Evolutionary conservation across 2,797 vertebrate species (phyloP), one percentile per base, ranked within the genome.

Genomic region (Cyprinodon diabolis): DNA sequence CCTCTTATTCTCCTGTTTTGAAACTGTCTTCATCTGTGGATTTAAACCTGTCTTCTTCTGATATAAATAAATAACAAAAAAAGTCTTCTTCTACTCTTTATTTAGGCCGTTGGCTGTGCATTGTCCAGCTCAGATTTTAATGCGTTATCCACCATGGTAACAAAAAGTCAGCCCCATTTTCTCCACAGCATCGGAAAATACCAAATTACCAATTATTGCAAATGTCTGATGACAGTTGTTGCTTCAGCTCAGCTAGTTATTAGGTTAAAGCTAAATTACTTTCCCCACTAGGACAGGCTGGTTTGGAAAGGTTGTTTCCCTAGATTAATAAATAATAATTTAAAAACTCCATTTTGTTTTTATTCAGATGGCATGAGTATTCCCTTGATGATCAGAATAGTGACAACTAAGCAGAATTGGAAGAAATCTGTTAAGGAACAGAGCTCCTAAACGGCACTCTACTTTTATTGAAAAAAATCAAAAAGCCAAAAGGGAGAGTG

Each of bases 401-500:
- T 30, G 23, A 30, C 55, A 57, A 57, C 23, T 25, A 57, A 30
- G 55, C 23, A 57, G 14, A 57, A 25, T 57, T 23, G 6, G 23
- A 14, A 5, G 13, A 30, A 57, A 15, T 17, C 56, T 35, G 25
- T 58, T 15, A 15, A 25, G 56, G 15, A 14, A 35, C 14, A 8
- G 14, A 35, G 6, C 30, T 37, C 30, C 19, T 60, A 30, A 19
- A 19, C 58, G 19, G 35, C 8, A 17, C 3, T 19, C 30, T 1
- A 10, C 66, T 75, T 80, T 87, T 75, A 69, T 74, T 68, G 65
- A 60, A 79, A 51, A 45, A 68, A 71, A 49, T 40, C 73, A 65
- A 68, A 70, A 51, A 45, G 69, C 69, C 79, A 83, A 78, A 40
- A 67, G 83, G 57, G 72, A 78, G 48, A 58, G 81, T 74, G 81